These are phyloP conservation scores for Onychomys leucogaster DNA, from an alignment of 2,797 vertebrate genomes.

Conservation along the genomic window DNA sequence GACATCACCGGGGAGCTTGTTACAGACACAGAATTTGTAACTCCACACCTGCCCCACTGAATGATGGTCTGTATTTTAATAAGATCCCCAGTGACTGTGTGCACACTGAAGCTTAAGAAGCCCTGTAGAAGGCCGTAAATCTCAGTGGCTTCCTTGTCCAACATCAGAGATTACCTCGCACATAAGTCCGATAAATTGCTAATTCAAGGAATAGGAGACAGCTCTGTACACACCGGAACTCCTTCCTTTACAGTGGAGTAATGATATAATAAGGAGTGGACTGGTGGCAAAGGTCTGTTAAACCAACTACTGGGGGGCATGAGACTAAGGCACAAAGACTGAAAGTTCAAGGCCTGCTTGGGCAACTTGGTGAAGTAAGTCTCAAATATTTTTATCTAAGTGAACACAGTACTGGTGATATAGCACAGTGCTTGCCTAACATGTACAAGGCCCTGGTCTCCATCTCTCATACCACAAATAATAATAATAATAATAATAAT, in stretches of 20 bases:
- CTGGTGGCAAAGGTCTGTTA: not conserved
- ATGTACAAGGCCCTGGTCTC: not conserved
- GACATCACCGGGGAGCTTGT: not conserved
- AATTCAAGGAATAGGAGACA: not conserved
- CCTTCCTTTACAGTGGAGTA: not conserved
- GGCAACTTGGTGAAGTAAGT: not conserved
- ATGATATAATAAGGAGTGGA: not conserved
- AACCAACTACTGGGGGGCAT: not conserved
- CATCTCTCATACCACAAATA: not conserved
- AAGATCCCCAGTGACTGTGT: not conserved
- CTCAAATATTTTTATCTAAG: not conserved
- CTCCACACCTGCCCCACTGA: not conserved
- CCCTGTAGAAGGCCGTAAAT: not conserved
- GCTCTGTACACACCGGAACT: slow-evolving; percentile 5
- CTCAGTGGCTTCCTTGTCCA: not conserved
- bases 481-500: slow-evolving; percentile 20
- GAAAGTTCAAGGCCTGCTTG: not conserved
- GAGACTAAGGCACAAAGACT: not conserved
- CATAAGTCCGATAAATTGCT: not conserved
- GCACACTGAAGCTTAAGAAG: not conserved
- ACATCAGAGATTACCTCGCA: not conserved
- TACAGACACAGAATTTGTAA: slow-evolving; percentile 6
- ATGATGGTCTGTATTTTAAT: slow-evolving; percentile 17
- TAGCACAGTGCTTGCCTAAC: not conserved
- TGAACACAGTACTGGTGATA: not conserved